A percentile compares a stretch with the other conserved stretches of the same genome.
phyloP scores from a whole-genome alignment of 2,113 vertebrate genomes.

The Bothrops jararaca region DNA sequence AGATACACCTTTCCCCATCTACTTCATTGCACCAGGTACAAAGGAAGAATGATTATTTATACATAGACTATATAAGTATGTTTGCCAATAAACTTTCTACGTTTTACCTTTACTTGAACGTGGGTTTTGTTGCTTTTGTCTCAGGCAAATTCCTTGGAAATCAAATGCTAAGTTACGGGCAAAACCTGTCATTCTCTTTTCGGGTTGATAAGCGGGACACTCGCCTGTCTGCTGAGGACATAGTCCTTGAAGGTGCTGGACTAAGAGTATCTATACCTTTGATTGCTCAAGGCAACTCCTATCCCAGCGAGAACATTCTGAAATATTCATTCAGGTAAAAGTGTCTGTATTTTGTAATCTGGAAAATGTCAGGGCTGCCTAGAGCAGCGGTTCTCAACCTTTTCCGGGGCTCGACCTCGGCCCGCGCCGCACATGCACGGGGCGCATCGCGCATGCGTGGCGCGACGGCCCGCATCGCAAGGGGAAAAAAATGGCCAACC shows the following conservation, averaged over 20 bases:
- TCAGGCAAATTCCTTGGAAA: constrained; percentile 90
- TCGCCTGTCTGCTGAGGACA: constrained; percentile 90
- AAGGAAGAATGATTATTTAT: neutral
- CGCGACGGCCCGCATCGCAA: no score
- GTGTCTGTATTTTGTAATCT: rapidly evolving
- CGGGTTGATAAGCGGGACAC: constrained; percentile 85
- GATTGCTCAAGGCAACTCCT: constrained; percentile 94
- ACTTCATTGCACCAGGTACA: constrained; percentile 91
- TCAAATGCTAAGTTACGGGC: constrained; percentile 89
- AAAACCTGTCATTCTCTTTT: constrained; percentile 91
- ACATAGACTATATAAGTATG: neutral
- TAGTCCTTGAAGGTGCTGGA: constrained; percentile 87
- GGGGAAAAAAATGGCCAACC: no score
- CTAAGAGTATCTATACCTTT: constrained; percentile 85
- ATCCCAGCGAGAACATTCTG: constrained; percentile 82
- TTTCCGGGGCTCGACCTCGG: no score
- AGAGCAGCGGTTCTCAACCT: no score
- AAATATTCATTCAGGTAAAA: constrained; percentile 88
- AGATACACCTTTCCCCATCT: constrained; percentile 90
- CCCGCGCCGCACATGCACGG: no score
- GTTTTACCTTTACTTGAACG: neutral
- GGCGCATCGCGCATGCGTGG: no score
- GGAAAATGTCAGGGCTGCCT: neutral
- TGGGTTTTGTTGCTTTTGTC: constrained; percentile 41
- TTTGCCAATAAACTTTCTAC: neutral